phyloP scores from a whole-genome alignment of 2,113 vertebrate species.

The Hiodon alosoides region DNA sequence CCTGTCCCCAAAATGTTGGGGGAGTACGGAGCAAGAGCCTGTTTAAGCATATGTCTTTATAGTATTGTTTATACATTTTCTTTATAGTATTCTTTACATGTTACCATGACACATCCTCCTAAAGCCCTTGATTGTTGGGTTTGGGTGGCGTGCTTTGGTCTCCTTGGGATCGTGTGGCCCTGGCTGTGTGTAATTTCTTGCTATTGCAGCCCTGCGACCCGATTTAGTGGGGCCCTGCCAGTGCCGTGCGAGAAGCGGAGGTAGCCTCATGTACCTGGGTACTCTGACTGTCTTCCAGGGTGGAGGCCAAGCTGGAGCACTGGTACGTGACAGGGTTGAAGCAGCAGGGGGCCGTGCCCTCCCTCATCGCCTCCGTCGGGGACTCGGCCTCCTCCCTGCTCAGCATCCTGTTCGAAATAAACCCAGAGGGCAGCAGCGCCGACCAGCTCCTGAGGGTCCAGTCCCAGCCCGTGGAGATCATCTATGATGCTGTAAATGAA shows the following conservation, averaged over 20 bases:
- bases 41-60: no score
- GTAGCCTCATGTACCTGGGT: not conserved
- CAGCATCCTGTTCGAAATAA: slow-evolving; percentile 74
- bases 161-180: no score
- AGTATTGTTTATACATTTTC: no score
- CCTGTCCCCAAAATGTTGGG: no score
- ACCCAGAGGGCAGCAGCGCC: slow-evolving; percentile 71
- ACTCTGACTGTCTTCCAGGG: slow-evolving; percentile 51
- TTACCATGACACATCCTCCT: no score
- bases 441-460: slow-evolving; percentile 79
- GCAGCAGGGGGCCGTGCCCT: slow-evolving; percentile 73
- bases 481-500: slow-evolving; percentile 86
- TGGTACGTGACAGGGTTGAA: slow-evolving; percentile 87
- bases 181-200: no score
- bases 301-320: slow-evolving; percentile 82
- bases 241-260: not conserved
- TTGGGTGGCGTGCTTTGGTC: no score
- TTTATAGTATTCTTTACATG: no score
- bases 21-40: no score
- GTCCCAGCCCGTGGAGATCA: slow-evolving; percentile 90
- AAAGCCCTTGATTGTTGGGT: no score
- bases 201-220: no score
- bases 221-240: not conserved
- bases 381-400: slow-evolving; percentile 78
- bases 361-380: slow-evolving; percentile 82